These are phyloP conservation scores for Palythoa grandiflora DNA, from an alignment of 92 coral and sea anemone genomes.

Conservation along the genomic window DNA sequence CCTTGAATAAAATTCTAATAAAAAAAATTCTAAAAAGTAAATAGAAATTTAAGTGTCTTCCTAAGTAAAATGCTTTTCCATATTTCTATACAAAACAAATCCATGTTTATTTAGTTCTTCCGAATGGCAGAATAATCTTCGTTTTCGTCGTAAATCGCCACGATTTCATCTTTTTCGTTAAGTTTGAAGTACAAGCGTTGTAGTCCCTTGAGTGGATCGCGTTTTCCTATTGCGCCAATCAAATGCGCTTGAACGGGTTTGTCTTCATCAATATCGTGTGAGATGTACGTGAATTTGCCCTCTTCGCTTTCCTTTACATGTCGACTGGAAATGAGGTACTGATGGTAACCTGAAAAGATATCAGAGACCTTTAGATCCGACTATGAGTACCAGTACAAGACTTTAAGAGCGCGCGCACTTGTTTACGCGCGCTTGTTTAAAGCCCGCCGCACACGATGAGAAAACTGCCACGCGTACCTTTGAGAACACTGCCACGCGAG, in stretches of 20 bases:
- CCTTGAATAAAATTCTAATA: no score
- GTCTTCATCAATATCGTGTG: constrained; percentile 30
- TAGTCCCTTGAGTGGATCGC: constrained; percentile 39
- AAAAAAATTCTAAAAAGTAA: no score
- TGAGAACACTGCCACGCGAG: no score
- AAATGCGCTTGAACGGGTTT: constrained; percentile 32
- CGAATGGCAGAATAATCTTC: constrained; percentile 34
- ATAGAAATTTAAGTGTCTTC: no score
- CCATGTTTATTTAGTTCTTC: background rate
- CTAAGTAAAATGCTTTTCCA: no score
- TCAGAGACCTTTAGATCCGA: no score
- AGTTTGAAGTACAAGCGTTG: constrained; percentile 39
- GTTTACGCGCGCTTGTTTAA: no score
- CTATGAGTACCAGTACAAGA: no score
- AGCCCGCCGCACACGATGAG: no score
- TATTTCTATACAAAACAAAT: no score
- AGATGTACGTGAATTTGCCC: constrained; percentile 38
- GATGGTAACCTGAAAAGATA: constrained; percentile 20
- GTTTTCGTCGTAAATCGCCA: constrained; percentile 43
- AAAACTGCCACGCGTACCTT: no score
- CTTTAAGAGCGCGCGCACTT: no score
- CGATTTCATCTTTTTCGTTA: constrained; percentile 10
- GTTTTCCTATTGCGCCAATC: constrained; percentile 21
- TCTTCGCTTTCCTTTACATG: constrained; percentile 42
- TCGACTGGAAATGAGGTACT: constrained; percentile 39